Base-by-base conservation (phyloP, 2,797 vertebrate species). In the Ciconia nigra region DNA sequence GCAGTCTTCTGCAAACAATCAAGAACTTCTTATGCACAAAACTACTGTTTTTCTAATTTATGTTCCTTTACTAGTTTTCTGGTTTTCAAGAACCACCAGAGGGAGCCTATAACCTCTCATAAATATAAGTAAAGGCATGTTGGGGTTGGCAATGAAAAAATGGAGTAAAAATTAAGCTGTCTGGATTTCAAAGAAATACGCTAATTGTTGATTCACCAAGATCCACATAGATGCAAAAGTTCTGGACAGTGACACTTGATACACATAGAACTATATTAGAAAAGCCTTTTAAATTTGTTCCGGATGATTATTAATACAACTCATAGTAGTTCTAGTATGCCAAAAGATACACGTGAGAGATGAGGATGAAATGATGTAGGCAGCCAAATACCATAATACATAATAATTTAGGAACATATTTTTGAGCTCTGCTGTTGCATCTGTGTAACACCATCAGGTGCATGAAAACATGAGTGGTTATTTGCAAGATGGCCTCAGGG, bases 31-130 rank as follows among this genome's bases (percentile, higher is more conserved):
- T 21, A 5, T 5, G 20, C 66, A 62, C 33, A 17, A n/a, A 82
- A n/a, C 31, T 51, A 22, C 41, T 35, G 24, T 0, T 46, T 33
- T 39, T 35, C 57, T 51, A 11, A 37, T 55, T 79, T 73, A 67
- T 1, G 3, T 29, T 67, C 25, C 22, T 79, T n/a, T 54, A 26
- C 33, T 39, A 25, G 41, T 5, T 70, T 77, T 73, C 13, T 41
- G 22, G 8, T 55, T 93, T 86, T 57, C 37, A 66, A 63, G 89
- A 37, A 42, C 94, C 97, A 83, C 92, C 83, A 97, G 97, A 93
- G 95, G 97, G 97, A 96, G 95, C 86, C 71, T 71, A 1, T 89
- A 73, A 85, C 52, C 76, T 44, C 95, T 88, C 63, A 39, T 47
- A 90, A 89, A n/a, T 46, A 3, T 10, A 44, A 78, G 58, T 51